These are phyloP conservation scores for Eurytoma adleriae DNA, from an alignment of 2,888 invertebrate species.

Conservation along the genomic window DNA sequence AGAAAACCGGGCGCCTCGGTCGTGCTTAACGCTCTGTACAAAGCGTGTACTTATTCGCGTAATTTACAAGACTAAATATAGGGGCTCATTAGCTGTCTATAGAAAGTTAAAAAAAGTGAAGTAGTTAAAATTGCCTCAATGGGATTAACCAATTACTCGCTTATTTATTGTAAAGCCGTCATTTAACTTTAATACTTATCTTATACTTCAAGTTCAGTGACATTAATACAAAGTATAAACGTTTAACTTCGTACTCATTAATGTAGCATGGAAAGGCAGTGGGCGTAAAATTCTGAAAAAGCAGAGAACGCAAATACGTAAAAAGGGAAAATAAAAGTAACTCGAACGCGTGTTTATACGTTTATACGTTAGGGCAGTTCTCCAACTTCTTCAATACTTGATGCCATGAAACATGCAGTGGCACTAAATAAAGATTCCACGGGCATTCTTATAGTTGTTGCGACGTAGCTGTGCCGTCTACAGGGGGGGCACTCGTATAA, in stretches of 20 bases:
- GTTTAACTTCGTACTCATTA: too few species aligned
- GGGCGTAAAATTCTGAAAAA: too few species aligned
- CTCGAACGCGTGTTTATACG: neutral
- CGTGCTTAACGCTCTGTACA: neutral
- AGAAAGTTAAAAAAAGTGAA: conserved; percentile 9
- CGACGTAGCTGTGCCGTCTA: neutral
- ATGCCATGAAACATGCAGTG: conserved; percentile 52
- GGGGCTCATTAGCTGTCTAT: neutral
- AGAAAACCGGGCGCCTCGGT: neutral
- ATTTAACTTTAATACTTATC: too few species aligned
- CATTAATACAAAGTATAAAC: too few species aligned
- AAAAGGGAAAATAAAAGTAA: too few species aligned
- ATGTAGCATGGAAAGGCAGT: too few species aligned
- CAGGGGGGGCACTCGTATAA: neutral
- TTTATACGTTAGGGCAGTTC: conserved; percentile 12
- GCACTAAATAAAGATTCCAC: conserved; percentile 52
- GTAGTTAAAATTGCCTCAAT: neutral
- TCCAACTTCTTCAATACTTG: conserved; percentile 40
- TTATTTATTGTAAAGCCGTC: neutral
- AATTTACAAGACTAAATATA: neutral
- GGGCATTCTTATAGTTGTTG: conserved; percentile 49
- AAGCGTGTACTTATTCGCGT: neutral
- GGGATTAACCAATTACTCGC: neutral
- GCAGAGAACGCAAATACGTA: too few species aligned
- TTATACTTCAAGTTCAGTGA: too few species aligned